These are phyloP conservation scores for Malurus leucopterus DNA, from an alignment of 2,797 vertebrate genomes.

Conservation along the genomic window DNA sequence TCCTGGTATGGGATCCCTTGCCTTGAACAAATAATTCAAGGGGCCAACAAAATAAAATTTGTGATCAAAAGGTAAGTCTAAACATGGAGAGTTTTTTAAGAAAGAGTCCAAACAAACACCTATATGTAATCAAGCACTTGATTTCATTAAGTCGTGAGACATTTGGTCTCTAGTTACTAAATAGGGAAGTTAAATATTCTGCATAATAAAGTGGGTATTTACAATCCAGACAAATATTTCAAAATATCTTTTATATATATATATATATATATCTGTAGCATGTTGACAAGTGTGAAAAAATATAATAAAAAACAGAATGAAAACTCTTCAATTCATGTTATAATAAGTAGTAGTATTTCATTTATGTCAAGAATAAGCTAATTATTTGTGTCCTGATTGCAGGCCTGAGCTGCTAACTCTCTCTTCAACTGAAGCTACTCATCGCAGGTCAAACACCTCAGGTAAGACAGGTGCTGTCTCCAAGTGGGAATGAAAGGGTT, in stretches of 20 bases:
- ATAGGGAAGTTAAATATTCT: background rate
- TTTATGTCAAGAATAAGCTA: background rate
- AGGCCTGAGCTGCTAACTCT: slow-evolving; percentile 75
- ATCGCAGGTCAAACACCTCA: slow-evolving; percentile 32
- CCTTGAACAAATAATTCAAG: slow-evolving; percentile 77
- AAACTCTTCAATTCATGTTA: background rate
- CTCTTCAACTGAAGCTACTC: slow-evolving; percentile 23
- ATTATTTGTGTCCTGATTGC: slow-evolving; percentile 12
- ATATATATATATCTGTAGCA: background rate
- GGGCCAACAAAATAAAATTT: slow-evolving; percentile 72
- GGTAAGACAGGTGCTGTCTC: slow-evolving; percentile 42
- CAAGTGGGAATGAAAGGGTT: background rate
- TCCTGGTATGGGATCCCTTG: slow-evolving; percentile 80
- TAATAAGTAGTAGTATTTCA: background rate
- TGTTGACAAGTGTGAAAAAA: background rate
- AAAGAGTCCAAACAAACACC: background rate
- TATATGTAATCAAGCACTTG: background rate
- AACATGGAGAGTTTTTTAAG: background rate
- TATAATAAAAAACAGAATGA: background rate
- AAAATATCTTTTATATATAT: background rate
- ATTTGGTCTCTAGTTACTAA: background rate
- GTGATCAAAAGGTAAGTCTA: slow-evolving; percentile 75
- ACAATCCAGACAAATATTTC: background rate
- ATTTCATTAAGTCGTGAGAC: background rate
- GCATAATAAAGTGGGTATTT: background rate